Conservation (phyloP, 2,113 vertebrate species). For the Nymphicus hollandicus region DNA sequence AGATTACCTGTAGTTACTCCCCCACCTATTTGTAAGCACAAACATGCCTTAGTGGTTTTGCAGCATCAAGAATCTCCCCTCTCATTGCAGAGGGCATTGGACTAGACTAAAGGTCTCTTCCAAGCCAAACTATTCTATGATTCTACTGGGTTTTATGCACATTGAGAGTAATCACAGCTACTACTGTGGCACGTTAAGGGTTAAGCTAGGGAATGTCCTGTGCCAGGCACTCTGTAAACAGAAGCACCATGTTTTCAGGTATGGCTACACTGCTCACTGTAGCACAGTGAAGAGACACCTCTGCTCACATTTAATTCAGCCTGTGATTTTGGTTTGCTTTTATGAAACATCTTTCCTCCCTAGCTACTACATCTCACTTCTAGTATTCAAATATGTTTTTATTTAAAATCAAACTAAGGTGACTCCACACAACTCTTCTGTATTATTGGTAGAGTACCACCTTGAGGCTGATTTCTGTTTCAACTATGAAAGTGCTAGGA, state of each 20-base stretch:
- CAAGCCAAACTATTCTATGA: neutral
- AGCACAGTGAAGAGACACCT: neutral
- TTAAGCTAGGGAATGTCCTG: neutral
- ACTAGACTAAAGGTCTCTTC: neutral
- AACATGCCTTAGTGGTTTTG: neutral
- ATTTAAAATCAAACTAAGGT: neutral
- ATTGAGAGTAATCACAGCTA: rapidly evolving
- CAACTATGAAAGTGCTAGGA: neutral
- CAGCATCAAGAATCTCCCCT: neutral
- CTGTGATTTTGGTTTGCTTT: neutral
- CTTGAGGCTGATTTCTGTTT: neutral
- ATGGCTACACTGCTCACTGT: neutral
- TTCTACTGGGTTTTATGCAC: neutral
- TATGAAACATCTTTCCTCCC: neutral
- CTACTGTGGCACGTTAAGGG: neutral
- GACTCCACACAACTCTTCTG: neutral
- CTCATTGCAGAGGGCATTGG: neutral
- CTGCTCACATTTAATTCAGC: neutral
- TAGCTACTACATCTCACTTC: neutral
- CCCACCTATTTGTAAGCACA: neutral
- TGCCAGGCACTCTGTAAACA: neutral
- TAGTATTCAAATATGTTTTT: neutral
- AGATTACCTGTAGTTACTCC: neutral
- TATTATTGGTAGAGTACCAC: neutral
- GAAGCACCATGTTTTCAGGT: neutral